phyloP scores from a whole-genome alignment of 2,113 vertebrate species.

The Prochilodus magdalenae region DNA sequence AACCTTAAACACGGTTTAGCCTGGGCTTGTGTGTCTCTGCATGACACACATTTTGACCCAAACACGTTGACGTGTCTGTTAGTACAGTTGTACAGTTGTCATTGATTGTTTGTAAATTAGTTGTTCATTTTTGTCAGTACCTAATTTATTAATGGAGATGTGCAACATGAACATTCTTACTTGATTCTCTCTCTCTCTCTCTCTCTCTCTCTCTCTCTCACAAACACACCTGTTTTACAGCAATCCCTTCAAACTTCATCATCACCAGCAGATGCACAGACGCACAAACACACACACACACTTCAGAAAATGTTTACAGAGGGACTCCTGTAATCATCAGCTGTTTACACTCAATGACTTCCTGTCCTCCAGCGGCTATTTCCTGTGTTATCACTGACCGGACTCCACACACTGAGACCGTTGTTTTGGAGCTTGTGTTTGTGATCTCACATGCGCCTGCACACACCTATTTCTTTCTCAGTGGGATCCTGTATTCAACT shows the following conservation, averaged over 20 bases:
- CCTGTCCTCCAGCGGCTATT: conserved; percentile 62
- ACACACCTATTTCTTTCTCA: conserved; percentile 1
- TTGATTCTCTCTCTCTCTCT: background rate
- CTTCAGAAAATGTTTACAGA: conserved; percentile 63
- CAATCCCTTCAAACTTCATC: background rate
- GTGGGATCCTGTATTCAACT: background rate
- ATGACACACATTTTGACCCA: background rate
- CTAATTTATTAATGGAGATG: conserved; percentile 34
- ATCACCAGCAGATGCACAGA: conserved; percentile 1
- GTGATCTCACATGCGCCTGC: background rate
- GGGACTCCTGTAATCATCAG: conserved; percentile 68
- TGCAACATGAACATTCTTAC: no score
- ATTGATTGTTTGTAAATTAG: conserved; percentile 36
- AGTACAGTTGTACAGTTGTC: conserved; percentile 1
- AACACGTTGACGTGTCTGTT: background rate
- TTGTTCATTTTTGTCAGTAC: conserved; percentile 51
- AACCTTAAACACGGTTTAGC: background rate
- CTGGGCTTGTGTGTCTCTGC: background rate
- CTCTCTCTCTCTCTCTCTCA: conserved; percentile 1
- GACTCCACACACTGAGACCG: conserved; percentile 19
- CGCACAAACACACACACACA: conserved; percentile 17
- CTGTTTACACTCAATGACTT: conserved; percentile 68
- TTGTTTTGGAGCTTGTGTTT: background rate
- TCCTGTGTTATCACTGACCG: conserved; percentile 66
- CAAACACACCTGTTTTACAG: conserved; percentile 24